Base-by-base conservation (phyloP, 2,888 invertebrate species). In the Pristionchus mayeri region DNA sequence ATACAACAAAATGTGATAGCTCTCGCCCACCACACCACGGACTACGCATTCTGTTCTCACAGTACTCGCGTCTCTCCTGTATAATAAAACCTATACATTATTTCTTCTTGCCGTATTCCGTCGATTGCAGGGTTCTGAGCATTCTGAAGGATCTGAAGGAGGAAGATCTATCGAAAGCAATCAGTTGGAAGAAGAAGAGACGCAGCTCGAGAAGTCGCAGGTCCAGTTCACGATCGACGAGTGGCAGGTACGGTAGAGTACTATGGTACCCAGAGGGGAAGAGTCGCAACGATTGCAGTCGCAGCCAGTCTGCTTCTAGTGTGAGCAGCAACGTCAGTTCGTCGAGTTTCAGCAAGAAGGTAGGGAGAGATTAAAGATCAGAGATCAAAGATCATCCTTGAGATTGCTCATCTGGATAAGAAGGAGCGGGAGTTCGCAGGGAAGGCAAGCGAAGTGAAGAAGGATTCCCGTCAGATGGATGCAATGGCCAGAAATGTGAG, bases 271-370 rank as follows among this genome's bases (percentile, higher is more conserved):
- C 57, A 60, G 30, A n/a, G 13, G 30, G 24, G 24, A 16, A n/a
- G n/a, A 6, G 54, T 60, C 7, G 21, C 9, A 2, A n/a, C n/a
- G 13, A 16, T 60, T 37, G 18, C 67, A 67, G 37, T 21, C 37
- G 34, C 37, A 67, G 67, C 24, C 67, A 37, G 34, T 67, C 67
- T 9, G 37, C 34, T n/a, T 37, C 67, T 18, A 67, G 67, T n/a
- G n/a, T n/a, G n/a, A n/a, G n/a, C n/a, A n/a, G n/a, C n/a, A n/a
- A n/a, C 37, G 37, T n/a, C 37, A 27, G 4, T 21, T 67, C 67
- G 37, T 67, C 67, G 24, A 67, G 67, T 27, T 18, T 67, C 18
- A 67, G 67, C 67, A 67, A 67, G 67, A 67, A 67, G 67, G 67
- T 67, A 2, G 11, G n/a, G n/a, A n/a, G n/a, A n/a, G n/a, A n/a